Percentiles rank a stretch among this genome's conserved stretches.
Evolutionary conservation across 1,140 invertebrate species (phyloP).

Genomic region (Parasteatoda tepidariorum): DNA sequence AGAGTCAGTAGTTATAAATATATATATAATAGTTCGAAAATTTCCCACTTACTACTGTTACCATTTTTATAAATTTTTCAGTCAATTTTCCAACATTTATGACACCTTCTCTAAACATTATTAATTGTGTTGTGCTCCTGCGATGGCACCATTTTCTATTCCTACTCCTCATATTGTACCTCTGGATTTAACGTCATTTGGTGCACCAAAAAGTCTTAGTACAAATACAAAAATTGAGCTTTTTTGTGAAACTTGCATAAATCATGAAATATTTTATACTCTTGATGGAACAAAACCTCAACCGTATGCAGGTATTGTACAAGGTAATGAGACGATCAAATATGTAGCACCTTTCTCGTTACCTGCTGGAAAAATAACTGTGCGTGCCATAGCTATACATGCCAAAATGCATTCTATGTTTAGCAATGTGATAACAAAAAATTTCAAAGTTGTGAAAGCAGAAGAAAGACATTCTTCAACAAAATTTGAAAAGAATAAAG

Average conservation of each 20-base stretch:
- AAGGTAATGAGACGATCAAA: slow-evolving; percentile 33
- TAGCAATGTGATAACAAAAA: slow-evolving; percentile 38
- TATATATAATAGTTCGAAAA: too few relatives aligned
- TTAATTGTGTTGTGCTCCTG: too few relatives aligned
- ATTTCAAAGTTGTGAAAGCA: slow-evolving; percentile 24
- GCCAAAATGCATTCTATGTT: slow-evolving; percentile 1
- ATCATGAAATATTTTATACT: slow-evolving; percentile 45
- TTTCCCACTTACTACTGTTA: too few relatives aligned
- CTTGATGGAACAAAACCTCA: slow-evolving; percentile 51
- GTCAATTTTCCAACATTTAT: too few relatives aligned
- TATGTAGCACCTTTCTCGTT: slow-evolving; percentile 26
- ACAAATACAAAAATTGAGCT: slow-evolving; percentile 40
- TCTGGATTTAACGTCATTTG: not conserved
- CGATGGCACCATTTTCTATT: slow-evolving; percentile 53
- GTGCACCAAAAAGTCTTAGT: slow-evolving; percentile 1
- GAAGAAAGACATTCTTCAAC: not conserved
- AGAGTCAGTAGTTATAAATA: too few relatives aligned
- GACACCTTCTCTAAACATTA: too few relatives aligned
- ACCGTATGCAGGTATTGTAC: slow-evolving; percentile 50
- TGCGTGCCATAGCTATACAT: slow-evolving; percentile 33
- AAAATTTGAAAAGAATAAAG: slow-evolving; percentile 1
- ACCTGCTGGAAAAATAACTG: slow-evolving; percentile 29
- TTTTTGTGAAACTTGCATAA: slow-evolving; percentile 19
- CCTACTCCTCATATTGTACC: slow-evolving; percentile 34
- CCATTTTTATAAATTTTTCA: too few relatives aligned